Evolutionary conservation across 2,888 invertebrate species (phyloP).

Genomic region (Thymelicus sylvestris): DNA sequence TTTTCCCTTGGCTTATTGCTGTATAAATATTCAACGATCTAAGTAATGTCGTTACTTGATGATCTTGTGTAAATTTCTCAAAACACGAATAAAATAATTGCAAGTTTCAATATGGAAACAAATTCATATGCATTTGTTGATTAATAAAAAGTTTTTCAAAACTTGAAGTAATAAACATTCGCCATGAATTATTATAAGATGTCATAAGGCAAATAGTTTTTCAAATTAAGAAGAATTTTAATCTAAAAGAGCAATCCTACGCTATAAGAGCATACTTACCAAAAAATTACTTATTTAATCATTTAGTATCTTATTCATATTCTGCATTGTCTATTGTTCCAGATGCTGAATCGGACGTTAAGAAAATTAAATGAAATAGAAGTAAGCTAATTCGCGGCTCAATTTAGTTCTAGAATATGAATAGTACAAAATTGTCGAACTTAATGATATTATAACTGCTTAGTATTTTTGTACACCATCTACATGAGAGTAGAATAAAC

Average conservation of each 20-base stretch:
- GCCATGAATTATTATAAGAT: no score
- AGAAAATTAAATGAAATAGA: slow-evolving; percentile 55
- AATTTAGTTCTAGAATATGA: slow-evolving; percentile 37
- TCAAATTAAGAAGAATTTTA: no score
- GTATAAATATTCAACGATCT: slow-evolving; percentile 73
- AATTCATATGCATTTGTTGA: no score
- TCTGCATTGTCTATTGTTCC: slow-evolving; percentile 58
- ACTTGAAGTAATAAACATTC: no score
- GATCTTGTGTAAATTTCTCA: not conserved
- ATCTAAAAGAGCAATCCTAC: no score
- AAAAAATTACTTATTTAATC: no score
- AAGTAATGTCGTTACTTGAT: slow-evolving; percentile 12
- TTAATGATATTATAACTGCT: slow-evolving; percentile 53
- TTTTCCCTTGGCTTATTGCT: slow-evolving; percentile 70
- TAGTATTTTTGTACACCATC: slow-evolving; percentile 44
- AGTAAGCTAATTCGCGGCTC: slow-evolving; percentile 58
- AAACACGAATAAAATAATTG: no score
- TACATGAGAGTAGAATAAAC: slow-evolving; percentile 45
- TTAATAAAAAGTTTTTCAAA: no score
- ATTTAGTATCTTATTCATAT: no score
- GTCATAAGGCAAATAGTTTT: no score
- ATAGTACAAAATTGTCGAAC: slow-evolving; percentile 79
- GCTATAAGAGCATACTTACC: no score
- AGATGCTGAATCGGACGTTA: slow-evolving; percentile 83
- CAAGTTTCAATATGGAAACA: no score